Evolutionary conservation across 2,797 vertebrate species (phyloP).

Genomic region (Phataginus tetradactyla): DNA sequence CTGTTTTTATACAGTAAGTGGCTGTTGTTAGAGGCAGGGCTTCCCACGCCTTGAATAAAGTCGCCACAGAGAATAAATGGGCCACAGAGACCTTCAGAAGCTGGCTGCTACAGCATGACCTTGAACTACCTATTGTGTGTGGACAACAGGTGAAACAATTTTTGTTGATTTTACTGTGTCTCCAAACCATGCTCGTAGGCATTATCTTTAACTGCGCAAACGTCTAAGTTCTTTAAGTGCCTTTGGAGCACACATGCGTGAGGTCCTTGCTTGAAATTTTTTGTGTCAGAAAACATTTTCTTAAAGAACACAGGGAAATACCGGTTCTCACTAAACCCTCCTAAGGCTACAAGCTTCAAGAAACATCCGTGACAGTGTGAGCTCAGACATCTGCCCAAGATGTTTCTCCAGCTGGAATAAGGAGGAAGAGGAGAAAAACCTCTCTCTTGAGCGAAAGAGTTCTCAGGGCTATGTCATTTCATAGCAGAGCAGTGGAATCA

Average conservation of each 20-base stretch:
- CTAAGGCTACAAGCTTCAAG: not conserved
- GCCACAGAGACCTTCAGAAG: not conserved
- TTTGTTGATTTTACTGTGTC: not conserved
- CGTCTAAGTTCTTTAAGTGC: not conserved
- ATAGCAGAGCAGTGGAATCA: not conserved
- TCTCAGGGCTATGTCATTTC: not conserved
- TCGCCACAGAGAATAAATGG: too few relatives aligned
- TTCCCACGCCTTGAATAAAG: constrained; percentile 26
- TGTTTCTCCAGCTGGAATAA: not conserved
- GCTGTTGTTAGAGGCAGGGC: not conserved
- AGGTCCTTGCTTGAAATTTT: not conserved
- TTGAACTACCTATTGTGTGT: not conserved
- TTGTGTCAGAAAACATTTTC: not conserved
- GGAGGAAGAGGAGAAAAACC: not conserved
- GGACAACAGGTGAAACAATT: not conserved
- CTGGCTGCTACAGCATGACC: not conserved
- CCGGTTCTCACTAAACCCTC: not conserved
- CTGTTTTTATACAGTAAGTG: constrained; percentile 36
- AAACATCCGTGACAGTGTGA: not conserved
- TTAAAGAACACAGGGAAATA: not conserved
- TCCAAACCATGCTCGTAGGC: not conserved
- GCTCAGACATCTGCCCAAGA: not conserved
- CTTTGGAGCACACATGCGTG: not conserved
- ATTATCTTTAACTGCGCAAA: not conserved
- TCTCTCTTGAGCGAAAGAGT: not conserved